phyloP scores from a whole-genome alignment of 1,140 invertebrate species.

The Cydia pomonella region DNA sequence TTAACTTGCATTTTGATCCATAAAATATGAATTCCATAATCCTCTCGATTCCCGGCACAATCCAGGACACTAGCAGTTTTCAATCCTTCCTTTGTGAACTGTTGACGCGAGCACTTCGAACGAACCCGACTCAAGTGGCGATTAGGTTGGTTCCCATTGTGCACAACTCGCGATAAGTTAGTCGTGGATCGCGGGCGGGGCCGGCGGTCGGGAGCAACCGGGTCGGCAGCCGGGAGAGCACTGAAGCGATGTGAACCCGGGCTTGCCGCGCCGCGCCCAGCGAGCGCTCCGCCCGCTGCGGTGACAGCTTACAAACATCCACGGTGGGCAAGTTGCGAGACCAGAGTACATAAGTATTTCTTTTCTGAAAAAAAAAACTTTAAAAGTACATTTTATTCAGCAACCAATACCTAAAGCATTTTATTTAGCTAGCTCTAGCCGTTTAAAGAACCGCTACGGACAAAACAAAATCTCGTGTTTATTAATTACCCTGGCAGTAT shows the following conservation, averaged over 20 bases:
- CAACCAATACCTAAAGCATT: too few relatives aligned
- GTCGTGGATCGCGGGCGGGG: slow-evolving; percentile 47
- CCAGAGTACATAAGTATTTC: neutral
- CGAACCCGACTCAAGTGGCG: slow-evolving; percentile 38
- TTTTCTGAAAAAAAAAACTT: neutral
- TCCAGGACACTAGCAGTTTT: slow-evolving; percentile 7
- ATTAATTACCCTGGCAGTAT: too few relatives aligned
- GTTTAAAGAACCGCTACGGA: neutral
- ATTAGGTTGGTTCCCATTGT: slow-evolving; percentile 50
- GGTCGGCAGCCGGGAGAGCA: slow-evolving; percentile 37
- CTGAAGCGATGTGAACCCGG: slow-evolving; percentile 12
- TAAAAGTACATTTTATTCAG: neutral
- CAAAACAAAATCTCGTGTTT: too few relatives aligned
- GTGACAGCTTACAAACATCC: neutral
- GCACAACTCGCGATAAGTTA: slow-evolving; percentile 58
- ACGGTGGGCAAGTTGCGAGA: neutral
- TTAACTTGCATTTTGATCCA: slow-evolving; percentile 27
- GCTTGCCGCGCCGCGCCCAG: slow-evolving; percentile 12
- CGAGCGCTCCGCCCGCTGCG: neutral
- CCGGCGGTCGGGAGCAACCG: slow-evolving; percentile 33
- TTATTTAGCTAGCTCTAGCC: too few relatives aligned
- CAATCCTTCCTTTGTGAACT: slow-evolving; percentile 17
- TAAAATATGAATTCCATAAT: neutral
- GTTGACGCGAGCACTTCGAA: neutral
- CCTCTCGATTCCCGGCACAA: neutral